Base-by-base conservation (phyloP, 2,888 invertebrate species). In the Ceraclea dissimilis region DNA sequence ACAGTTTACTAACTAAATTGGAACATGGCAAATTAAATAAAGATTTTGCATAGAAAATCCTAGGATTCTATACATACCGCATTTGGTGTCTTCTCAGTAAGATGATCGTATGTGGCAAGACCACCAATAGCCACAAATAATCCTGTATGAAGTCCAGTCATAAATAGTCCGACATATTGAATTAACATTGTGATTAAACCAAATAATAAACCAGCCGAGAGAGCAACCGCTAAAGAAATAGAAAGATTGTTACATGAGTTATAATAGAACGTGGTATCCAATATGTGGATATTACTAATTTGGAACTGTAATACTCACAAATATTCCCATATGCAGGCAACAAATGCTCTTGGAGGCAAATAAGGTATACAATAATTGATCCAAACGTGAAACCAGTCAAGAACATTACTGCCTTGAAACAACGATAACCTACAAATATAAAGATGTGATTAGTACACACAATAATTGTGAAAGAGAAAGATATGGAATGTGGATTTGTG, bases 381-480 rank as follows among this genome's bases (percentile, higher is more conserved):
- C 88, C 91, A 69, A 90, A 92, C 59, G 90, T 85, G 69, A 92
- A 87, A 31, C 93, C 93, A 49, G 90, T 92, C 51, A 92, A 78
- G 71, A 93, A 93, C 83, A 92, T 90, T 59, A 88, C 85, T 13
- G 89, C 89, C 71, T 91, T 90, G 72, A 92, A 88, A 71, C 90
- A 91, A 61, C 92, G 83, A 73, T 93, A 93, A 54, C 93, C 91
- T 90, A 78, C 62, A 77, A 70, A 64, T 59, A 59, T 48, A 61
- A n/a, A n/a, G n/a, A n/a, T n/a, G n/a, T n/a, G n/a, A n/a, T n/a
- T n/a, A n/a, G n/a, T n/a, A n/a, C n/a, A n/a, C n/a, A n/a, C n/a
- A n/a, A n/a, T n/a, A n/a, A n/a, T n/a, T n/a, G n/a, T n/a, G n/a
- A n/a, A n/a, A n/a, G n/a, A n/a, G n/a, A n/a, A n/a, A n/a, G n/a